These are phyloP conservation scores for Pristionchus mayeri DNA, from an alignment of 2,888 invertebrate species.

Conservation along the genomic window DNA sequence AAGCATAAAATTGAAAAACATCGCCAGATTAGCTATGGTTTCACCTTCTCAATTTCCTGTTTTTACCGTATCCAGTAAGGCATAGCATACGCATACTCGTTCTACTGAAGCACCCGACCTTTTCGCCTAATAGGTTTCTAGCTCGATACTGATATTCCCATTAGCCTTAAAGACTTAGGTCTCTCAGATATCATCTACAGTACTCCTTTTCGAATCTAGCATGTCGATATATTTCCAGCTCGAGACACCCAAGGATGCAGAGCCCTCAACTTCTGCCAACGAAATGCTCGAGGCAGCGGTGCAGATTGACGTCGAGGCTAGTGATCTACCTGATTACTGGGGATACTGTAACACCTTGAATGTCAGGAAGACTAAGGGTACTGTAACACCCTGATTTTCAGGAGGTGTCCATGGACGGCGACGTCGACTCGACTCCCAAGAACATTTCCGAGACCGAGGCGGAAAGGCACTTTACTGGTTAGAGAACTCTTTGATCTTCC, in stretches of 20 bases:
- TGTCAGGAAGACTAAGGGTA: background rate
- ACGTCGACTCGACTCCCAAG: background rate
- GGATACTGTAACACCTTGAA: background rate
- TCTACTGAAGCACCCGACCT: too few relatives aligned
- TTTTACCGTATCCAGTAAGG: too few relatives aligned
- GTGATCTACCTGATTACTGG: background rate
- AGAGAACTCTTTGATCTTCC: background rate
- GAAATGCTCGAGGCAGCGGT: slow-evolving; percentile 73
- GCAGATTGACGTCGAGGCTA: slow-evolving; percentile 6
- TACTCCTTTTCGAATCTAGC: too few relatives aligned
- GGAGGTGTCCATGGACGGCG: slow-evolving; percentile 49
- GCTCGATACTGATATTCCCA: too few relatives aligned
- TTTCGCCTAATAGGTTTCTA: too few relatives aligned
- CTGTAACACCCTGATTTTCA: background rate
- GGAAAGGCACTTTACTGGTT: slow-evolving; percentile 66
- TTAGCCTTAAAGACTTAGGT: too few relatives aligned
- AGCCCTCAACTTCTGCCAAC: background rate
- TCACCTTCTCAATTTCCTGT: too few relatives aligned
- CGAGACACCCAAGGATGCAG: slow-evolving; percentile 48
- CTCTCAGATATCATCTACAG: too few relatives aligned
- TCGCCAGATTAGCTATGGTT: too few relatives aligned
- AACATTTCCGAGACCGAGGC: slow-evolving; percentile 70
- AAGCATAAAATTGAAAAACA: too few relatives aligned
- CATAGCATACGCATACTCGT: too few relatives aligned
- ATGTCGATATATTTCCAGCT: slow-evolving; percentile 44